A percentile compares a stretch with the other conserved stretches of the same genome.
phyloP scores from a whole-genome alignment of 2,113 vertebrate genomes.

The Nestor notabilis region DNA sequence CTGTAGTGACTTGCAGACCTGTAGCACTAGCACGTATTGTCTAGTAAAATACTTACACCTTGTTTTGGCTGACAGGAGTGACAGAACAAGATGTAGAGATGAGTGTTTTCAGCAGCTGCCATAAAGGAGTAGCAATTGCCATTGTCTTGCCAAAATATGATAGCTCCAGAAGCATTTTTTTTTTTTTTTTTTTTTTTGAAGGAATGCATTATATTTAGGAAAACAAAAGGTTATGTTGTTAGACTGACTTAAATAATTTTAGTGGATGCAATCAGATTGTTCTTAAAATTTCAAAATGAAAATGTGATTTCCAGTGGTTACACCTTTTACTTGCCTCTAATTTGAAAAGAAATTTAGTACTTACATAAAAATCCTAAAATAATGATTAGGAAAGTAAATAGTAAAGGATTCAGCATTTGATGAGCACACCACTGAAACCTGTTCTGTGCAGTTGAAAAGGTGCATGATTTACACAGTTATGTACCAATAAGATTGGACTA shows the following conservation, averaged over 20 bases:
- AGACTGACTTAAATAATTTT: not conserved
- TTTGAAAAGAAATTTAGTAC: not conserved
- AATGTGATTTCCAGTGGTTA: not conserved
- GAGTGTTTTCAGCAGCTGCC: not conserved
- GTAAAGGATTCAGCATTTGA: not conserved
- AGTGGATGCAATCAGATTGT: not conserved
- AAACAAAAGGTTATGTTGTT: not conserved
- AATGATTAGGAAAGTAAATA: not conserved
- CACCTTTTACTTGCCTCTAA: not conserved
- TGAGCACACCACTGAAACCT: not conserved
- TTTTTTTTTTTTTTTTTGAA: too few species aligned
- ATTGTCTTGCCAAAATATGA: not conserved
- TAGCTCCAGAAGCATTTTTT: not conserved
- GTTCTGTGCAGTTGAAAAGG: not conserved
- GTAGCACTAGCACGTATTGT: not conserved
- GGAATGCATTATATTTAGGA: not conserved
- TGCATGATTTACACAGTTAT: not conserved
- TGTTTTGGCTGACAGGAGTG: not conserved
- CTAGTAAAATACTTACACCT: not conserved
- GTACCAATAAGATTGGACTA: not conserved
- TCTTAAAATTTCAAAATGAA: not conserved
- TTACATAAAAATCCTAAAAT: not conserved
- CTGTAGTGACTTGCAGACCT: not conserved
- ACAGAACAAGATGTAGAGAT: not conserved
- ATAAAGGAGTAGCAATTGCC: not conserved